Evolutionary conservation across 2,888 invertebrate species (phyloP).

Genomic region (Acronicta aceris): DNA sequence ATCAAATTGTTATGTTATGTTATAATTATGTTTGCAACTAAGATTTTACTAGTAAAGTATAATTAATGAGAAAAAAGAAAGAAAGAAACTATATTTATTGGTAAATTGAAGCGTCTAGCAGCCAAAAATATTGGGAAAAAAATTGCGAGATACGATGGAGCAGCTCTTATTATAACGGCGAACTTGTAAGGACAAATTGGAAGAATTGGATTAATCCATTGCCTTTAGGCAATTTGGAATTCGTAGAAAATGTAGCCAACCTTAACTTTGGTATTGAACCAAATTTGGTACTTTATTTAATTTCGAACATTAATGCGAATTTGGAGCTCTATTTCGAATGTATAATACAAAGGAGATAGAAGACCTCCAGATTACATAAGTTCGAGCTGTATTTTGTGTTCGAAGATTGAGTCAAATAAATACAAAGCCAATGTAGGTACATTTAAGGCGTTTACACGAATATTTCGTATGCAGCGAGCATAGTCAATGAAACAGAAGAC

Average conservation of each 20-base stretch:
- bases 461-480: no score
- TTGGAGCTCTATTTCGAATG: not conserved
- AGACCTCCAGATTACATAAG: no score
- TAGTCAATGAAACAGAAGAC: no score
- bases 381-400: no score
- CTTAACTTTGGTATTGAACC: constrained; percentile 22
- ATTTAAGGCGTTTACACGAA: no score
- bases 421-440: no score
- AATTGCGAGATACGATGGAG: constrained; percentile 13
- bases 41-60: not conserved
- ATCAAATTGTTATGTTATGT: not conserved
- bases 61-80: no score
- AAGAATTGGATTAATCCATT: constrained; percentile 47
- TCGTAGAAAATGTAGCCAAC: constrained; percentile 27
- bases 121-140: constrained; percentile 5
- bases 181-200: constrained; percentile 47
- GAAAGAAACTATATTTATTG: no score
- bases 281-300: constrained; percentile 16
- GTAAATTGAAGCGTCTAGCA: not conserved
- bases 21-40: not conserved
- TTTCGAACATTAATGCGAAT: constrained; percentile 9
- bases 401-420: no score
- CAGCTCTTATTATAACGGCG: constrained; percentile 37
- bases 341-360: not conserved
- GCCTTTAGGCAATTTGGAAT: constrained; percentile 32